Evolutionary conservation across 2,888 invertebrate genomes (phyloP).

Genomic region (Nemurella pictetii): DNA sequence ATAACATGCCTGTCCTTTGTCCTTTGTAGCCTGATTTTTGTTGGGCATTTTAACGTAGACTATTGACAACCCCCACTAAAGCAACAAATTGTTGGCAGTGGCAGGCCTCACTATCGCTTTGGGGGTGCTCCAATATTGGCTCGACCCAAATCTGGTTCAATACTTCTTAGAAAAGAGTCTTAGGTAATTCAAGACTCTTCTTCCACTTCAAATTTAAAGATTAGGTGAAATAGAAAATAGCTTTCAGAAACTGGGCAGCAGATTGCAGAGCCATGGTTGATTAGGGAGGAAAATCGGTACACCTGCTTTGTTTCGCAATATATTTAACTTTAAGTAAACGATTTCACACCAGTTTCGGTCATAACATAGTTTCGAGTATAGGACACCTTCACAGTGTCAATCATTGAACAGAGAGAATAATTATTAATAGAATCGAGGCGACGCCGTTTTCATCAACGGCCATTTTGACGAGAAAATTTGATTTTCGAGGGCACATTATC

Average conservation of each 20-base stretch:
- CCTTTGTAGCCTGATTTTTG: not conserved
- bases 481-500: not conserved
- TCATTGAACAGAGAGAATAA: not conserved
- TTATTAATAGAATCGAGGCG: not conserved
- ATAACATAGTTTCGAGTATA: too few species aligned
- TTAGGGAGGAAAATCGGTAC: too few species aligned
- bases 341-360: too few species aligned
- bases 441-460: slow-evolving; percentile 32
- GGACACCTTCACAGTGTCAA: too few species aligned
- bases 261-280: too few species aligned
- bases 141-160: not conserved
- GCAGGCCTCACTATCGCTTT: not conserved
- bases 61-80: not conserved
- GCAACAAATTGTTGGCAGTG: not conserved
- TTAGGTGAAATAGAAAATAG: not conserved
- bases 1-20: not conserved
- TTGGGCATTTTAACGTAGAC: not conserved
- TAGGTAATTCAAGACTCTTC: not conserved
- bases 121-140: not conserved
- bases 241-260: not conserved
- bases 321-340: too few species aligned
- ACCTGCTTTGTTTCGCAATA: too few species aligned
- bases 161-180: not conserved
- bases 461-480: slow-evolving; percentile 36
- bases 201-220: not conserved